Evolutionary conservation across 2,113 vertebrate species (phyloP).

Genomic region (Scartelaos histophorus): DNA sequence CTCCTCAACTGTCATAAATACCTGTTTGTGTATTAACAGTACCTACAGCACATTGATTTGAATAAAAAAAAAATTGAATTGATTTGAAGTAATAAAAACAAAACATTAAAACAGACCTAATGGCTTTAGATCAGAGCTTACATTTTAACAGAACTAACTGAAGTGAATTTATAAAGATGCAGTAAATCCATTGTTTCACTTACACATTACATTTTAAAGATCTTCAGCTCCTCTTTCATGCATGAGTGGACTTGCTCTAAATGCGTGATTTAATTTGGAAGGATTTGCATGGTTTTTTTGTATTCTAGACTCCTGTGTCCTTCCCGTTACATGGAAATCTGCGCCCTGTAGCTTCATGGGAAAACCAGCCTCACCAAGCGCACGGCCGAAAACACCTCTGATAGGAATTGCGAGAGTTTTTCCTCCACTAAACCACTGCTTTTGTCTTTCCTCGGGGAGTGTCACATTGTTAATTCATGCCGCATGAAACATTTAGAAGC

Average conservation of each 20-base stretch:
- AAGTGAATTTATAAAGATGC: constrained; percentile 36
- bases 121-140: constrained; percentile 50
- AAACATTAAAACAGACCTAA: constrained; percentile 43
- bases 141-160: constrained; percentile 32
- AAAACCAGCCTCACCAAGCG: constrained; percentile 13
- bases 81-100: constrained; percentile 47
- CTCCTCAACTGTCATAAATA: constrained; percentile 1
- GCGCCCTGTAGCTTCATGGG: constrained; percentile 28
- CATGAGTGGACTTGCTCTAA: constrained; percentile 47
- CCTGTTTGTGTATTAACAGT: constrained; percentile 15
- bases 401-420: constrained; percentile 7
- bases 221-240: constrained; percentile 57
- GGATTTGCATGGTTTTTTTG: constrained; percentile 15
- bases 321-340: constrained; percentile 9
- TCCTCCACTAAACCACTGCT: constrained; percentile 15
- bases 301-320: constrained; percentile 15
- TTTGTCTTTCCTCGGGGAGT: constrained; percentile 30
- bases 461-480: constrained; percentile 57
- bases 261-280: constrained; percentile 15
- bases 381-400: constrained; percentile 12
- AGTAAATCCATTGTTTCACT: constrained; percentile 36
- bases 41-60: constrained; percentile 43
- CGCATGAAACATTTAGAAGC: constrained; percentile 61
- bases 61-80: constrained; percentile 50
- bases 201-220: constrained; percentile 60